Base-by-base conservation (phyloP, 2,888 invertebrate genomes). In the Marasmarcha lunaedactyla region DNA sequence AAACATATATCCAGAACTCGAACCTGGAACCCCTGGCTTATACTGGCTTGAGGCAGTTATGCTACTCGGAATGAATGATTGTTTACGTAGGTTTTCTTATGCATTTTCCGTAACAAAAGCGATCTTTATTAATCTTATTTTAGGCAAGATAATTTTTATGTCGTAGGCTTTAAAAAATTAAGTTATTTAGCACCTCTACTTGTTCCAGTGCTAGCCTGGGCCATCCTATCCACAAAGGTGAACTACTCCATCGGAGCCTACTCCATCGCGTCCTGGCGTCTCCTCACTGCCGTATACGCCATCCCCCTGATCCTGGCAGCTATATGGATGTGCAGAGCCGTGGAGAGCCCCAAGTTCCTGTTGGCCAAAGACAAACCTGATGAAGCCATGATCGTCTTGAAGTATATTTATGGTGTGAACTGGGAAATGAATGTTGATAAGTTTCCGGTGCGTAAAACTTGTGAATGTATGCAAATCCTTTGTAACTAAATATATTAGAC, bases 311-410 rank as follows among this genome's bases (percentile, higher is more conserved):
- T 91, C 0, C 42, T 76, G 2, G 63, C 71, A 2, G 78, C 73
- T 0, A 2, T 67, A 0, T 57, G 59, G 48, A 46, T 71, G 42
- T 46, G 61, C 1, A 46, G 49, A 11, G 63, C 88, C 10, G 91
- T 91, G 0, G 94, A 94, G 66, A 93, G 91, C 55, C 94, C 94
- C 0, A 92, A 92, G 64, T 94, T 89, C 64, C 76, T 90, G 35
- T 74, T 90, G 43, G 84, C 88, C 1, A 88, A 85, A 50, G 88
- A 89, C 0, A 79, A 84, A 43, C 69, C 79, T 2, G 71, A 84
- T 0, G 79, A 86, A 42, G 90, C 92, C 0, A 52, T 92, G 43
- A 59, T 60, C 0, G 63, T 79, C 1, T 44, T 81, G 38, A 57
- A 44, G 39, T 62, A 54, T 14, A 63, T 83, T 1, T 78, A 71